Percentiles rank a stretch among this genome's conserved stretches.
phyloP scores from a whole-genome alignment of 2,888 invertebrate species.

The Trichogramma evanescens region DNA sequence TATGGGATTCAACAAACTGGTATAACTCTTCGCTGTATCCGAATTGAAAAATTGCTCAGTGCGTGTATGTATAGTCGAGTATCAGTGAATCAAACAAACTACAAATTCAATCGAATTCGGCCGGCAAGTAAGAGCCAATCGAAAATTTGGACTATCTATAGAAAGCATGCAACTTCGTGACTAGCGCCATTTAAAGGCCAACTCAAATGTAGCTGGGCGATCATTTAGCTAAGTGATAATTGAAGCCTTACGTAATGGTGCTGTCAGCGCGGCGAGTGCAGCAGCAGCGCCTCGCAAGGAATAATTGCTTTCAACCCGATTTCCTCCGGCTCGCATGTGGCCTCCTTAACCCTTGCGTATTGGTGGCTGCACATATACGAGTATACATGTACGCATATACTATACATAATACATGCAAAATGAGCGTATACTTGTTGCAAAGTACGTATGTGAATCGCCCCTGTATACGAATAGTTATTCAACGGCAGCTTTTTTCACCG shows the following conservation, averaged over 20 bases:
- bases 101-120: too few relatives aligned
- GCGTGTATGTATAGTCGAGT: not conserved
- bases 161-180: too few relatives aligned
- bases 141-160: too few relatives aligned
- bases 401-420: too few relatives aligned
- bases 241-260: conserved; percentile 4
- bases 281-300: conserved; percentile 19
- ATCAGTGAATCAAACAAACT: not conserved
- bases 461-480: too few relatives aligned
- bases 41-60: not conserved
- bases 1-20: too few relatives aligned
- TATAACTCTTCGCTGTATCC: not conserved
- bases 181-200: too few relatives aligned
- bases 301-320: conserved; percentile 32
- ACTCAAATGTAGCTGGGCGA: not conserved
- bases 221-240: conserved; percentile 10
- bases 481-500: too few relatives aligned
- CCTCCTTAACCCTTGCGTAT: conserved; percentile 2
- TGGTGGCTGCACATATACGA: conserved; percentile 16
- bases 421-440: too few relatives aligned
- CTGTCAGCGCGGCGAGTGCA: not conserved
- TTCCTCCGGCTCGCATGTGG: conserved; percentile 11
- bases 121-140: too few relatives aligned
- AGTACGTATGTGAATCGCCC: too few relatives aligned
- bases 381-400: conserved; percentile 16